Base-by-base conservation (phyloP, 2,888 invertebrate genomes). In the Allolobophora icterica region DNA sequence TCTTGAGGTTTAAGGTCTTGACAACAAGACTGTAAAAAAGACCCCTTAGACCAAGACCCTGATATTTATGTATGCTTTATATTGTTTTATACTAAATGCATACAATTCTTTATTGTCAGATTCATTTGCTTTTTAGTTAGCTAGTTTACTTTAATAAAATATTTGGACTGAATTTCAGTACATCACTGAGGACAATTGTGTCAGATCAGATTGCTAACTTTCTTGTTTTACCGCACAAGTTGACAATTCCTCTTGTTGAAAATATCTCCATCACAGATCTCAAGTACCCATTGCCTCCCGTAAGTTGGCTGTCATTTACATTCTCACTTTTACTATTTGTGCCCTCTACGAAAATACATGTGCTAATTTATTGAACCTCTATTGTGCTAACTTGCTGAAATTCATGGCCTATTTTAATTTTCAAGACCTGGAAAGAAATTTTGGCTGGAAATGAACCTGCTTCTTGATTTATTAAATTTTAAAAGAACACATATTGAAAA, bases 211-310 rank as follows among this genome's bases (percentile, higher is more conserved):
- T 99, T 89, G 97, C 98, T 30, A 97, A 97, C 91, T 97, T 98
- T 96, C 97, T 98, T 97, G 99, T 99, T 45, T 95, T 99, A 93
- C 99, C 99, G 0, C 99, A 99, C 96, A 98, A 99, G 95, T 96
- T 99, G 94, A 97, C 98, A 0, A 97, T 99, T 92, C 97, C 97
- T 91, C 96, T 99, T 94, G 98, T 98, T 93, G 97, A 98, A 92
- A 97, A 97, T 93, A 97, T 99, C 91, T 97, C 98, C 92, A 97
- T 98, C 0, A 96, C 97, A 91, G 96, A 97, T 89, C 96, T 99
- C 52, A 97, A 98, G 95, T 97, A 97, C 96, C 98, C 98, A 8
- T 97, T 98, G 95, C 99, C 99, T 3, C 93, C 99, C 98, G 99
- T 98, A 95, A 95, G 45, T 38, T 89, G 38, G 30, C 38, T 24